phyloP scores from a whole-genome alignment of 2,797 vertebrate genomes.

The Kryptolebias ocellatus region DNA sequence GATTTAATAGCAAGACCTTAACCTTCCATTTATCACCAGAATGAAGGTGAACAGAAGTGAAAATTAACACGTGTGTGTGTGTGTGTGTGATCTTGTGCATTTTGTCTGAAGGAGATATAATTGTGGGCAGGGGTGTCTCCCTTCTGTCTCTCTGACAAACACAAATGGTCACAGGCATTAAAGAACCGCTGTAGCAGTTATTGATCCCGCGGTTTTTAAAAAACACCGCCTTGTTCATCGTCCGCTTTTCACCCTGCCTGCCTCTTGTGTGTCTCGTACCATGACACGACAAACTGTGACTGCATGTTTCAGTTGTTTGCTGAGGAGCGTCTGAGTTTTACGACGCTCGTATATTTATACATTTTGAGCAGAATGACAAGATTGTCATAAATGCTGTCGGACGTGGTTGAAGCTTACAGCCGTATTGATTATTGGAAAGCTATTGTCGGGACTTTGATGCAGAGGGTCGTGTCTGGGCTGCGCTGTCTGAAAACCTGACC shows the following conservation, averaged over 20 bases:
- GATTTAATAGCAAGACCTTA: constrained; percentile 44
- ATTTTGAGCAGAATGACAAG: too few relatives aligned
- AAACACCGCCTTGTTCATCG: constrained; percentile 37
- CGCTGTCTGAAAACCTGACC: constrained; percentile 53
- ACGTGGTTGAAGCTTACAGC: not conserved
- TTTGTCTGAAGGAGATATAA: constrained; percentile 19
- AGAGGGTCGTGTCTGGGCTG: constrained; percentile 52
- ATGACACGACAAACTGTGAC: not conserved
- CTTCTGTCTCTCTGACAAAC: not conserved
- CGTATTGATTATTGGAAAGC: too few relatives aligned
- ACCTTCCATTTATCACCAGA: constrained; percentile 43
- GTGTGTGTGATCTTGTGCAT: constrained; percentile 7
- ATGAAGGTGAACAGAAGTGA: constrained; percentile 19
- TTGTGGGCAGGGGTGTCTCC: not conserved
- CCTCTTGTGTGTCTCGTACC: not conserved
- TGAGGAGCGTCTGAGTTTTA: not conserved
- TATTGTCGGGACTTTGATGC: constrained; percentile 17
- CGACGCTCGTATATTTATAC: not conserved
- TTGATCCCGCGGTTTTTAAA: constrained; percentile 56
- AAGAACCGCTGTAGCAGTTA: constrained; percentile 28
- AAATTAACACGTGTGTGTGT: constrained; percentile 27
- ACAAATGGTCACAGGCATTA: constrained; percentile 5
- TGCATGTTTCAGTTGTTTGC: not conserved
- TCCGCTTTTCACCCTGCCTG: not conserved
- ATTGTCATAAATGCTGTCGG: constrained; percentile 35